Base-by-base conservation (phyloP, 2,888 invertebrate species). In the Nyleta sp. region DNA sequence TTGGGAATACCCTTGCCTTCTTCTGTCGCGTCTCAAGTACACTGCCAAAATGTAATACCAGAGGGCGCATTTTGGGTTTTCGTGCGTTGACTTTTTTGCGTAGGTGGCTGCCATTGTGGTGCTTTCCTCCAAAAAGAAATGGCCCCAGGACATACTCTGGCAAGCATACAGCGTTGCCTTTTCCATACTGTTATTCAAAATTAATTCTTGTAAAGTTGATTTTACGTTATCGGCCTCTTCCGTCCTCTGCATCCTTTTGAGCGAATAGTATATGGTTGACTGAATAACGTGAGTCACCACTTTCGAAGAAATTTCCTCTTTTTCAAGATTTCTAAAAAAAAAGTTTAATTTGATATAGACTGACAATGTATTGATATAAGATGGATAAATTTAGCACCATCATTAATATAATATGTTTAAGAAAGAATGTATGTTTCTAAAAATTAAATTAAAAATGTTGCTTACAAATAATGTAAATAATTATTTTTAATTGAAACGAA, bases 1-100 rank as follows among this genome's bases (percentile, higher is more conserved):
- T 2, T 18, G 2, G 2, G 3, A 5, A 4, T 7, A 7, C 0
- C 60, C 48, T 6, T 42, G 15, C 20, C 15, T 13, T 6, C 33
- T 31, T 1, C 60, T n/a, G 2, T 31, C 11, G 3, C 31, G 6
- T 28, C 60, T n/a, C 13, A 22, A 22, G 17, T 22, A 13, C 0
- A 50, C 31, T 3, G 42, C 60, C 17, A 22, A 18, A 4, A 17
- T n/a, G 11, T 44, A 60, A 13, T 60, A 60, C 60, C 60, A 60
- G 17, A 60, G 15, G 13, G 13, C 48, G 22, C 60, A 60, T 8
- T 46, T 35, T 2, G 31, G 5, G 44, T 60, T 28, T 6, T 8
- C 5, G 5, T 22, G 22, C 0, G 7, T 48, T 1, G 60, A 46
- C 7, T 48, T 33, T 2, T 33, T 7, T 0, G 48, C 18, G 22